Evolutionary conservation across 2,113 vertebrate genomes (phyloP), one percentile per base, ranked within the genome.

Genomic region (Sciurus niger): DNA sequence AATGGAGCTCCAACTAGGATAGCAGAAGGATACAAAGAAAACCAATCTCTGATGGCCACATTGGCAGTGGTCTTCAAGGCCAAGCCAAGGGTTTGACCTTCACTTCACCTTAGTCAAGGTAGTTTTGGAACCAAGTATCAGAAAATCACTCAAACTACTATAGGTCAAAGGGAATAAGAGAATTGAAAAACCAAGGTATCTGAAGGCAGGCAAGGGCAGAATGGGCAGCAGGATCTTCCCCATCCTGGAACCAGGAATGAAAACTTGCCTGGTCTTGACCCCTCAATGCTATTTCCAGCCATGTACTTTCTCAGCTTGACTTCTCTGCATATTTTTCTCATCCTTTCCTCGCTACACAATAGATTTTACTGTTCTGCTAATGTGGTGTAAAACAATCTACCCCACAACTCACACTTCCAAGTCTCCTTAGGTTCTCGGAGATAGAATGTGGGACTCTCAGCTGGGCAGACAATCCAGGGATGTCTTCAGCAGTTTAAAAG

Each of bases 321-420:
- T 90, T 88, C n/a, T 86, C 58, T 51, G 37, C 20, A 7, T 11
- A 28, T 25, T 30, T 82, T 30, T 24, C 48, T 77, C 68, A 40
- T 53, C n/a, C 22, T 84, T 94, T 76, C 16, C 17, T 95, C 85
- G 53, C 58, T 32, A n/a, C 51, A 84, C 40, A 85, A 12, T 12
- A 63, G n/a, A 84, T 65, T 84, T 55, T 40, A 67, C 58, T 58
- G 8, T 67, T 70, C 43, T 12, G 53, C 3, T 11, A 30, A 60
- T 55, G 68, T 1, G 4, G 40, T 48, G 6, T 58, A 68, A 90
- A 53, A 68, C 20, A 55, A 63, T 63, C 14, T 24, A 80, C 22
- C 25, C n/a, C 37, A 84, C 32, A 40, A 22, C 40, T 60, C 73
- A 51, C 2, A 25, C 1, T 32, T 77, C 60, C 32, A 1, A 17